A percentile compares a stretch with the other conserved stretches of the same genome.
Conservation (phyloP, 2,113 vertebrate genomes). For the Dolichallabes microphthalmus region DNA sequence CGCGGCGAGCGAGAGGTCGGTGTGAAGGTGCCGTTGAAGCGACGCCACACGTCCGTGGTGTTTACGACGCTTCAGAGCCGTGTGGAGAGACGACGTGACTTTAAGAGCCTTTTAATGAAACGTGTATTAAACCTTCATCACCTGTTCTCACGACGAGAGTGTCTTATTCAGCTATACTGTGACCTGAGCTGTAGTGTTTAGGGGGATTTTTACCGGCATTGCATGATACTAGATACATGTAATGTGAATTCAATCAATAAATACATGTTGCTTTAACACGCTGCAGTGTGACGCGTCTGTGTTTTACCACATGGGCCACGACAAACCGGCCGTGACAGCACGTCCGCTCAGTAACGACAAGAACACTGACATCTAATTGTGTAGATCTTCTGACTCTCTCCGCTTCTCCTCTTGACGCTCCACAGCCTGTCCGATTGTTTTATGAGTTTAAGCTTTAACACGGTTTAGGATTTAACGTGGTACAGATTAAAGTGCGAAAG, state of each 20-base stretch:
- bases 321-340: not conserved
- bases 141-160: not conserved
- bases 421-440: too few relatives aligned
- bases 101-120: not conserved
- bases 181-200: constrained; percentile 20
- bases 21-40: constrained; percentile 70
- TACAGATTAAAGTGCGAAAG: not conserved
- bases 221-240: constrained; percentile 37
- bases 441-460: not conserved
- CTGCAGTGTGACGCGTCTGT: not conserved
- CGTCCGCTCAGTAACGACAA: not conserved
- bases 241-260: constrained; percentile 32
- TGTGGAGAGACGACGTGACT: not conserved
- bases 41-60: not conserved
- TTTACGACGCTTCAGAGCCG: not conserved
- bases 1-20: constrained; percentile 52
- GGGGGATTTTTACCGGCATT: constrained; percentile 29
- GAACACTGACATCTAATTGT: too few relatives aligned
- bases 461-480: not conserved
- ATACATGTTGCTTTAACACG: not conserved
- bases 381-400: not conserved
- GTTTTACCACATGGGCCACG: not conserved
- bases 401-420: too few relatives aligned
- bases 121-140: constrained; percentile 3
- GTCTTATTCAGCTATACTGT: constrained; percentile 23